Conservation (phyloP, 2,888 invertebrate genomes). For the Xestia c-nigrum region DNA sequence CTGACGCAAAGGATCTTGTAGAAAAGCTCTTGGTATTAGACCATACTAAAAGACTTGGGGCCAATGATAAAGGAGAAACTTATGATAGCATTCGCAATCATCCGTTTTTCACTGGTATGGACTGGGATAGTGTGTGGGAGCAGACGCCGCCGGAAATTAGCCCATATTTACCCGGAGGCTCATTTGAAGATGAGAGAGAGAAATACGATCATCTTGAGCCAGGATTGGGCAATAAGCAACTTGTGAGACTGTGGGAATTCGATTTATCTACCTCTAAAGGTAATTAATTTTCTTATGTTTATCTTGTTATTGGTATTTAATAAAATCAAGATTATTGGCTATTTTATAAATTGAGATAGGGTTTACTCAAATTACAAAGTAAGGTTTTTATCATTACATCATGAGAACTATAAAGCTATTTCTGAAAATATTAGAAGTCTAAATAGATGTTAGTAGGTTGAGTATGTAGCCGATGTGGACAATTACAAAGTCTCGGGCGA, state of each 20-base stretch:
- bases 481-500: constrained; percentile 79
- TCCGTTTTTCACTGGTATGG: constrained; percentile 95
- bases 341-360: background rate
- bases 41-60: constrained; percentile 95
- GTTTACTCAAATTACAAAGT: background rate
- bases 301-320: background rate
- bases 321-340: background rate
- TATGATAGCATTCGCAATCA: constrained; percentile 97
- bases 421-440: constrained; percentile 41
- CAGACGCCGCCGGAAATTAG: constrained; percentile 95
- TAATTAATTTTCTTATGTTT: constrained; percentile 43
- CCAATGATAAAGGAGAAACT: constrained; percentile 92
- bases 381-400: constrained; percentile 6
- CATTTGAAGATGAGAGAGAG: constrained; percentile 91
- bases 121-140: constrained; percentile 95
- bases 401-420: background rate
- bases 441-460: constrained; percentile 65
- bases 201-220: constrained; percentile 95
- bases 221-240: constrained; percentile 95
- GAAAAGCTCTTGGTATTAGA: constrained; percentile 95
- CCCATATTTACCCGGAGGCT: constrained; percentile 94
- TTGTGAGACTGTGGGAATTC: constrained; percentile 94
- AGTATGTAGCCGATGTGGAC: constrained; percentile 72
- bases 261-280: constrained; percentile 89
- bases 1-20: constrained; percentile 96